phyloP scores from a whole-genome alignment of 2,797 vertebrate species.

The Vespertilio murinus region DNA sequence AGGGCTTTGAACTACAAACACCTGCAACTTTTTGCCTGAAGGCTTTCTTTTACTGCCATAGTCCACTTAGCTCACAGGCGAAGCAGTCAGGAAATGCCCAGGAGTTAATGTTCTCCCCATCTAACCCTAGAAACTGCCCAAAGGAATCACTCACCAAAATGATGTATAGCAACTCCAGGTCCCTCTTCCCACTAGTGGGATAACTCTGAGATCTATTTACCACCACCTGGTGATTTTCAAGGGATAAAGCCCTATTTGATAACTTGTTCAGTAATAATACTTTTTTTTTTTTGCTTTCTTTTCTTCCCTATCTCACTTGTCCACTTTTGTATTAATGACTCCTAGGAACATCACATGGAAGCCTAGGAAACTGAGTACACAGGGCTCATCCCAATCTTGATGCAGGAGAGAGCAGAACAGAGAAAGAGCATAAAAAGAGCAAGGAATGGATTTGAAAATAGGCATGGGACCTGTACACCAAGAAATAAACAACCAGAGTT shows the following conservation, averaged over 20 bases:
- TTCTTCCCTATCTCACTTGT: not conserved
- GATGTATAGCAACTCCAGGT: not conserved
- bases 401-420: not conserved
- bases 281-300: not conserved
- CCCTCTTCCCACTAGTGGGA: not conserved
- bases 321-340: not conserved
- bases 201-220: not conserved
- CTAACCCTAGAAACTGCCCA: not conserved
- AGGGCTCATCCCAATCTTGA: not conserved
- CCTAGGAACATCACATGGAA: not conserved
- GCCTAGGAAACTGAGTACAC: not conserved
- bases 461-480: not conserved
- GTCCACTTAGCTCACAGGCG: not conserved
- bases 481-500: not conserved
- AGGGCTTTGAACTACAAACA: slow-evolving; percentile 37
- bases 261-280: not conserved
- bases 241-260: not conserved
- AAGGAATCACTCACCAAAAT: not conserved
- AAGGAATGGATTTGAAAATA: not conserved
- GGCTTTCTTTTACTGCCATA: slow-evolving; percentile 31
- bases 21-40: slow-evolving; percentile 22
- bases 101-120: slow-evolving; percentile 32
- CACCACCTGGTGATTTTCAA: not conserved
- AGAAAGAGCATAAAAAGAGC: not conserved
- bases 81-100: not conserved